Conservation (phyloP, 2,888 invertebrate genomes). For the Drosophila subquinaria region DNA sequence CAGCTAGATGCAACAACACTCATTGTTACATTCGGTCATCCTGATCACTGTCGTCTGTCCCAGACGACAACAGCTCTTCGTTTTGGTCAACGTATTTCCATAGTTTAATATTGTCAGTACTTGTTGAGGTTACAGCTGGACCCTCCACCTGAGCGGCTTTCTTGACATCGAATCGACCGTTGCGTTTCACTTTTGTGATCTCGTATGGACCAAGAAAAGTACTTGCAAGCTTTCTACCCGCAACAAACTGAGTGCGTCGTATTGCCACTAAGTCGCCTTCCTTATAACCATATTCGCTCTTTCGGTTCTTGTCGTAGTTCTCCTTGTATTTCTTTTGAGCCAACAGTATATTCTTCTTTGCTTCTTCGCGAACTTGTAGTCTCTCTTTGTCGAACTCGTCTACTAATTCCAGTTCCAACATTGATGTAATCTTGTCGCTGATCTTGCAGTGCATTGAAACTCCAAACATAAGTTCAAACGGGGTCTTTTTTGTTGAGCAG, state of each 20-base stretch:
- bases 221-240: not conserved
- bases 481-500: too few relatives aligned
- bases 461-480: too few relatives aligned
- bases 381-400: not conserved
- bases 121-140: not conserved
- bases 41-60: not conserved
- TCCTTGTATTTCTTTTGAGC: slow-evolving; percentile 1
- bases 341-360: not conserved
- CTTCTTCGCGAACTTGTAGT: not conserved
- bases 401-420: not conserved
- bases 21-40: not conserved
- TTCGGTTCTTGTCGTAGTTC: not conserved
- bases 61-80: not conserved
- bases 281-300: not conserved
- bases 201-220: not conserved
- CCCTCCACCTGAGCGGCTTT: not conserved
- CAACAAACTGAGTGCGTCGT: not conserved
- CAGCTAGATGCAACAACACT: too few relatives aligned
- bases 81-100: not conserved
- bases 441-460: too few relatives aligned
- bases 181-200: not conserved
- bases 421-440: too few relatives aligned
- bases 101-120: not conserved
- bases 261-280: not conserved
- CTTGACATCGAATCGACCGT: not conserved